Evolutionary conservation across 1,140 invertebrate genomes (phyloP), one percentile per base, ranked within the genome.

Genomic region (Arctopsyche grandis): DNA sequence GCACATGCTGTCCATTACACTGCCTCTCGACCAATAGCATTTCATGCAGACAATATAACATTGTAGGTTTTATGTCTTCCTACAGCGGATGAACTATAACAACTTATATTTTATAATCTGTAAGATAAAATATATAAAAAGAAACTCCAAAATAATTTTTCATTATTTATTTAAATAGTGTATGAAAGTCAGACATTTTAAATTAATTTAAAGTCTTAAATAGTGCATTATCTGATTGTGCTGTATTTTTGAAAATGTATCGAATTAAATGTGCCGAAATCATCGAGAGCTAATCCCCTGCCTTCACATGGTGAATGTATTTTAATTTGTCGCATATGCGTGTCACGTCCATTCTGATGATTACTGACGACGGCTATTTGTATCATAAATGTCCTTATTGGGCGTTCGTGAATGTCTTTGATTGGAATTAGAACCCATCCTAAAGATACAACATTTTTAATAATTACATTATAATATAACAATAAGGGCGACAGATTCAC

Each of bases 331-430:
- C 98, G 90, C 90, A 99, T 95, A 85, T 99, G 98, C 9, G 98
- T 99, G 84, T 99, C 98, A 75, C 98, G 87, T 14, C 98, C 98
- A 90, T 99, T 99, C 86, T 99, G 98, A 89, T 99, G 98, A 88
- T 99, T 99, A 78, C 96, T 97, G 12, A 99, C 92, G 0, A 98
- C 95, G n/a, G 97, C 96, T 84, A 98, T 96, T 88, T 99, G 97
- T 52, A 99, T 93, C 95, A 99, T 98, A 84, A 97, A 99, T 29
- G 97, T 97, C 82, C 97, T 90, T 46, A 99, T 95, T 5, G 96
- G 95, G 83, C 93, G 91, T 16, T 82, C 79, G 83, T 94, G 92
- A 21, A 95, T 93, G 85, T 98, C 96, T 88, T 97, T 97, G 14
- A 98, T 93, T 43, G 95, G 95, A 82, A 99, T 96, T 80, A 94